A percentile compares a stretch with the other conserved stretches of the same genome.
These are phyloP conservation scores for Steinernema scapterisci DNA, from an alignment of 2,888 invertebrate species.

Conservation along the genomic window DNA sequence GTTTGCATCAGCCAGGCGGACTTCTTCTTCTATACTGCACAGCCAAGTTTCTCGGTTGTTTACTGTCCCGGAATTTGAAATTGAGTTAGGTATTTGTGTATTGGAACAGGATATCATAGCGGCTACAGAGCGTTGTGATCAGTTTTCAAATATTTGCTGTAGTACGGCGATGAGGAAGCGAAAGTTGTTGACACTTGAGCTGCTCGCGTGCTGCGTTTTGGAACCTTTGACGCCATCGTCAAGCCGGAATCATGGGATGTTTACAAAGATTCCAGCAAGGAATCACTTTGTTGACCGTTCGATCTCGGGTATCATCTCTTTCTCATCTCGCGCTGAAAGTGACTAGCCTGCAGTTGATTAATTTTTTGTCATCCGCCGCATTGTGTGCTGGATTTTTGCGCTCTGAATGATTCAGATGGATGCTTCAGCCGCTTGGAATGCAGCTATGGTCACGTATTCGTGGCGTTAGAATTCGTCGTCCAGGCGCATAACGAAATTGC, in stretches of 20 bases:
- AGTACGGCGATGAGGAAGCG: not conserved
- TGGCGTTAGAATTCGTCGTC: too few relatives aligned
- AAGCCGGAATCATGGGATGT: not conserved
- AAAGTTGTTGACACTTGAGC: conserved; percentile 20
- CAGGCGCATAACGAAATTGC: too few relatives aligned
- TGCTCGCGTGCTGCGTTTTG: not conserved
- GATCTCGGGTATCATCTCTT: too few relatives aligned
- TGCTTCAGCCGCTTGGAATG: too few relatives aligned
- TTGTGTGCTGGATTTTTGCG: too few relatives aligned
- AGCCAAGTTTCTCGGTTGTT: not conserved
- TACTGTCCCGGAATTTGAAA: not conserved
- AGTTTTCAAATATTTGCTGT: conserved; percentile 1
- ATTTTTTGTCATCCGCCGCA: too few relatives aligned
- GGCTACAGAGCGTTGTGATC: not conserved
- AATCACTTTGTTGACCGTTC: not conserved
- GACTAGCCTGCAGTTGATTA: too few relatives aligned
- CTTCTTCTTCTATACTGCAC: too few relatives aligned
- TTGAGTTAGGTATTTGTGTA: not conserved
- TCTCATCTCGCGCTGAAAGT: too few relatives aligned
- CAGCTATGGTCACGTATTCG: too few relatives aligned
- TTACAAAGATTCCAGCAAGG: conserved; percentile 10
- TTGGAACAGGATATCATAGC: not conserved
- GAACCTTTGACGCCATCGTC: conserved; percentile 17
- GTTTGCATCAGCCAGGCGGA: not conserved
- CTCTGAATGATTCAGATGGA: too few relatives aligned